Evolutionary conservation across 1,140 invertebrate species (phyloP), one percentile per base, ranked within the genome.

Genomic region (Marisa cornuarietis): DNA sequence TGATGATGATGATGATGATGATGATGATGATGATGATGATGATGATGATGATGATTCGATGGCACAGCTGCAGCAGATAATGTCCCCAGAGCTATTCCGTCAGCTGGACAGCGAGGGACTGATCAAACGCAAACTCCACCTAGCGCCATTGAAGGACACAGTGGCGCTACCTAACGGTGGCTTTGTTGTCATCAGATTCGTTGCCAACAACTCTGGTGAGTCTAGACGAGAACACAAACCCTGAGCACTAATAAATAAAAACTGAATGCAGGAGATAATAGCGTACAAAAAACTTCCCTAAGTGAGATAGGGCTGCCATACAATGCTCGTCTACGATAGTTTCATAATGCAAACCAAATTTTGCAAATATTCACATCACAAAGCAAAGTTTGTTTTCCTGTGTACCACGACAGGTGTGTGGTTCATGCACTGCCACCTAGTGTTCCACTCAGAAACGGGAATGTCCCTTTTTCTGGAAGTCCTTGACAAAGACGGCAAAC

Each of bases 91-190:
- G 42, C 42, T 71, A 26, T 31, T 71, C 69, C 26, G 69, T 11
- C 62, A 79, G 24, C 54, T 81, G 65, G 82, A 83, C 75, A 51
- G 54, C 4, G 76, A 80, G 65, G 82, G 82, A 20, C 31, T 79
- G 9, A 82, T 86, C 2, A 80, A 76, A 18, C 77, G 85, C 51
- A 85, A 85, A 16, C 69, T 95, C 0, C 88, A 91, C 1, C 92
- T 93, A 83, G 93, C 95, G 16, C 91, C 94, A 0, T 65, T 91
- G 5, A 96, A 95, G 87, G 95, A 95, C 85, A 95, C 95, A 24
- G 69, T 71, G 69, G 91, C 93, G 0, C 92, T 95, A 22, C 94
- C 94, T 0, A 93, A 92, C 83, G 93, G 92, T 78, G 94, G 94
- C 4, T 94, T 92, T 4, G 93, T 94, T 0, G 93, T 93, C 20